Base-by-base conservation (phyloP, 2,888 invertebrate species). In the Metacarcinus magister region DNA sequence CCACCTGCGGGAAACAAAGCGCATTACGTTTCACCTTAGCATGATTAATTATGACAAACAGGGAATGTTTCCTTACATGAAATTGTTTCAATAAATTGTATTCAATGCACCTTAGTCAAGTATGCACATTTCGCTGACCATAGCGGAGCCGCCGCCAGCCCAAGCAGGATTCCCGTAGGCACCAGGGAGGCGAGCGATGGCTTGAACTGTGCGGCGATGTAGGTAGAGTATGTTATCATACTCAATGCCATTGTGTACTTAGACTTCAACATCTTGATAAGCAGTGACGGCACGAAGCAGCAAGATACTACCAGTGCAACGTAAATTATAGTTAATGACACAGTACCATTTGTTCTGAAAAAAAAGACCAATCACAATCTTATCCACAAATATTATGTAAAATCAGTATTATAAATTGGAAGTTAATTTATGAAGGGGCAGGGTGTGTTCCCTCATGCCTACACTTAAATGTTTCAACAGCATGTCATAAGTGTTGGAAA, bases 121-220 rank as follows among this genome's bases (percentile, higher is more conserved):
- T 99, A 99, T 0, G 99, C 99, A 96, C 99, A 99, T 97, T 99
- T 99, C 28, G 99, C 99, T 0, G 99, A 99, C 99, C 99, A 99
- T 98, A 99, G 98, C 93, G 99, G 99, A 0, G 99, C 99, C 1
- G 99, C 99, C 13, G 99, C 99, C 95, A 99, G 98, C 97, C 99
- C 99, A 67, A 99, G 98, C 23, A 99, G 98, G 54, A 99, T 98
- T 44, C 99, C 99, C 67, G 99, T 99, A 0, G 99, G 99, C 95
- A 99, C 99, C 96, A 99, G 98, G n/a, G 99, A 99, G 97, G 98
- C 99, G 95, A 97, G 97, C 97, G 98, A 98, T 2, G 99, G 99
- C 97, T 99, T 98, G 97, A 99, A 99, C 98, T 99, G 99, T 87
- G 99, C 98, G 92, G 98, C 99, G 97, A 99, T 99, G 98, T 99